These are phyloP conservation scores for Polymixis lichenea DNA, from an alignment of 2,888 invertebrate species.

Conservation along the genomic window DNA sequence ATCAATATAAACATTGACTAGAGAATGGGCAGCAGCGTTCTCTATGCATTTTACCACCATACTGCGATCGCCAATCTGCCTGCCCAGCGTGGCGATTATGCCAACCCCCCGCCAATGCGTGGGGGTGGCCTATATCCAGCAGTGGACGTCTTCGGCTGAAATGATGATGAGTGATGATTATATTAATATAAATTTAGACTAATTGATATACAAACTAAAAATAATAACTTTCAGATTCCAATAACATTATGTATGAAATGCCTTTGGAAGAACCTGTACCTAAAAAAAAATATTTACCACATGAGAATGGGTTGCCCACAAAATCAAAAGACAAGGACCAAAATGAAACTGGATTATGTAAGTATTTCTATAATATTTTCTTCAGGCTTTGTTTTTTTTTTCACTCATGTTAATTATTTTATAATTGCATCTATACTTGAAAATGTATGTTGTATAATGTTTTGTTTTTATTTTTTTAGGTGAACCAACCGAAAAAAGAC, in stretches of 20 bases:
- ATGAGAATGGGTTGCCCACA: slow-evolving; percentile 7
- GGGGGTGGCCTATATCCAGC: too few species aligned
- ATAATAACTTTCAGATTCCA: slow-evolving; percentile 3
- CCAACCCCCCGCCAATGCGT: too few species aligned
- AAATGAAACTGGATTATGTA: slow-evolving; percentile 7
- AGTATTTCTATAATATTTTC: neutral
- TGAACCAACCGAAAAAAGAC: neutral
- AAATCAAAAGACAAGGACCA: neutral
- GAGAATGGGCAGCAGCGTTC: too few species aligned
- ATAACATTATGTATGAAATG: neutral
- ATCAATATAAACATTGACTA: too few species aligned
- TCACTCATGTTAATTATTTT: too few species aligned
- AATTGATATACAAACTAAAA: neutral
- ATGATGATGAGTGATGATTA: neutral
- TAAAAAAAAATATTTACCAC: slow-evolving; percentile 7
- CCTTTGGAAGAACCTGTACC: neutral
- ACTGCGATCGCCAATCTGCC: too few species aligned
- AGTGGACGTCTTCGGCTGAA: too few species aligned
- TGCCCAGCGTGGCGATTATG: too few species aligned
- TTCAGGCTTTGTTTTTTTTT: too few species aligned
- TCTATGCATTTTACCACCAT: too few species aligned
- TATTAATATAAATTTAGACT: neutral
- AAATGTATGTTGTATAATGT: too few species aligned
- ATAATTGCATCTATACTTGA: too few species aligned
- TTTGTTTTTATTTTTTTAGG: slow-evolving; percentile 7